Percentiles rank a stretch among this genome's conserved stretches.
These are phyloP conservation scores for Carassius auratus DNA, from an alignment of 2,113 vertebrate species.

Conservation along the genomic window DNA sequence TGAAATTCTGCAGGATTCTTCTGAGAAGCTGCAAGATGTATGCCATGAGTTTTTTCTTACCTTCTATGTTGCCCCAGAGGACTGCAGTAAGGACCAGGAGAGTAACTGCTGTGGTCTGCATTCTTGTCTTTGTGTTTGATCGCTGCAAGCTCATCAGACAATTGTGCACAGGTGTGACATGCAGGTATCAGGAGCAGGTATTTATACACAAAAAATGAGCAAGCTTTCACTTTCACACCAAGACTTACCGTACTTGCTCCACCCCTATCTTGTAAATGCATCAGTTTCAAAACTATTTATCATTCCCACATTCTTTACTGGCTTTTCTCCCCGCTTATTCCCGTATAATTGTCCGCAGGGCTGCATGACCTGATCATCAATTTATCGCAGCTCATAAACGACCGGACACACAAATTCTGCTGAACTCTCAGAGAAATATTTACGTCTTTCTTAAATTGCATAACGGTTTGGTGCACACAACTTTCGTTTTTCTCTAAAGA, in stretches of 20 bases:
- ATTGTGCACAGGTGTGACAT: background rate
- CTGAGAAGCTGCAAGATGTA: background rate
- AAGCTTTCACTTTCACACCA: background rate
- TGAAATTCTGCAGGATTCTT: background rate
- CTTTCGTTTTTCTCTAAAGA: background rate
- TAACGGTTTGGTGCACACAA: background rate
- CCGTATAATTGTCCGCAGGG: background rate
- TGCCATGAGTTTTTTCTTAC: slow-evolving; percentile 32
- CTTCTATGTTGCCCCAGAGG: slow-evolving; percentile 37
- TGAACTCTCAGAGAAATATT: background rate
- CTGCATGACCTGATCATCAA: background rate
- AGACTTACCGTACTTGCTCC: background rate
- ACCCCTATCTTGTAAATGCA: slow-evolving; percentile 3
- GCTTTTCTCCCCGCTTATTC: background rate
- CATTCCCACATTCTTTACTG: no score
- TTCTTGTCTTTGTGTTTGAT: slow-evolving; percentile 22
- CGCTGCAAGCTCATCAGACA: background rate
- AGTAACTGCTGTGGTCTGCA: slow-evolving; percentile 30
- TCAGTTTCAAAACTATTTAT: background rate
- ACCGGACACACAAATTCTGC: background rate
- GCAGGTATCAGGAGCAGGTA: background rate
- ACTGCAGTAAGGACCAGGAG: slow-evolving; percentile 33
- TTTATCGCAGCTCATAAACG: no score
- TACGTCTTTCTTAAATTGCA: background rate
- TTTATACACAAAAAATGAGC: background rate